phyloP scores from a whole-genome alignment of 2,113 vertebrate species.

The Danionella cerebrum region DNA sequence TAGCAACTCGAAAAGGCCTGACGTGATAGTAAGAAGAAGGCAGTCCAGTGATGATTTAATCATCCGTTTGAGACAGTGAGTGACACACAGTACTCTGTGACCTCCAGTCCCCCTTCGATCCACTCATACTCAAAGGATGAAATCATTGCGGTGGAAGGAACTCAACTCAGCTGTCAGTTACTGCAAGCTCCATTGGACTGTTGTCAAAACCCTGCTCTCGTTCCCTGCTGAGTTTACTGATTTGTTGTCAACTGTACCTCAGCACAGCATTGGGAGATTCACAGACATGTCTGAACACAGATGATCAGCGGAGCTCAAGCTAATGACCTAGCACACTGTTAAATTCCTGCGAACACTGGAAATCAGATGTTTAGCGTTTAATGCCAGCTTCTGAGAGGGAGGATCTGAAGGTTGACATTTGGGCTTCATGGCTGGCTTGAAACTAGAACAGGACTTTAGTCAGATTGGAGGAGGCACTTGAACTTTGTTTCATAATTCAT shows the following conservation, averaged over 20 bases:
- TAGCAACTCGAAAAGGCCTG: not conserved
- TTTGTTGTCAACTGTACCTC: conserved; percentile 62
- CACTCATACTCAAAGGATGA: conserved; percentile 48
- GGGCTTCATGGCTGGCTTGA: not conserved
- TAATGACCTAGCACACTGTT: conserved; percentile 59
- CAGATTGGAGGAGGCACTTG: not conserved
- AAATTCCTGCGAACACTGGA: conserved; percentile 42
- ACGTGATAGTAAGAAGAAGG: not conserved
- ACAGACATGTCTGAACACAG: conserved; percentile 58
- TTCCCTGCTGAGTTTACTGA: conserved; percentile 58
- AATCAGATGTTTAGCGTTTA: conserved; percentile 30
- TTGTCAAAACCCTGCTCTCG: conserved; percentile 68
- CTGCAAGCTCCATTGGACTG: conserved; percentile 59
- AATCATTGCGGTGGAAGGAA: conserved; percentile 56
- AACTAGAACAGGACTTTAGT: conserved; percentile 5
- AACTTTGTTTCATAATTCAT: conserved; percentile 5
- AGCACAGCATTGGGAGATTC: conserved; percentile 60
- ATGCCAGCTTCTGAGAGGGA: not conserved
- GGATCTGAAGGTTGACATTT: conserved; percentile 2
- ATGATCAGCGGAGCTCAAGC: conserved; percentile 58
- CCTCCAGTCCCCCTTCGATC: conserved; percentile 20
- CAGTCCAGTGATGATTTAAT: conserved; percentile 3
- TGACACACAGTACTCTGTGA: conserved; percentile 14
- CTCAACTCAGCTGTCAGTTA: conserved; percentile 67
- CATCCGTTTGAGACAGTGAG: conserved; percentile 3